These are phyloP conservation scores for Proteles cristata DNA, from an alignment of 2,113 vertebrate species.

Conservation along the genomic window DNA sequence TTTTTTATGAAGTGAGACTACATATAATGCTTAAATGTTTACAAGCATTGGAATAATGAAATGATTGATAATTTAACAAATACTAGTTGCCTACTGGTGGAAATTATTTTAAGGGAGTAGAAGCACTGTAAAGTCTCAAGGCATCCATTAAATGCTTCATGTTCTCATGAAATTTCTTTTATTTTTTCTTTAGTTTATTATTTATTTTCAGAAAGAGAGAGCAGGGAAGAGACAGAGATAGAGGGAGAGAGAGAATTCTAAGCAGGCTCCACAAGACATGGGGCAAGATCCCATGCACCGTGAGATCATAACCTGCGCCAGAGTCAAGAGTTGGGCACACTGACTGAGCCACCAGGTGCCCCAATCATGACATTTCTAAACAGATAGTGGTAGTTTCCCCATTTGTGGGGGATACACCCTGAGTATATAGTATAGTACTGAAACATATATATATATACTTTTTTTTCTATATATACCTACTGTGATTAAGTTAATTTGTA, in stretches of 20 bases:
- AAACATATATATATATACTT: neutral
- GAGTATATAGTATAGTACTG: neutral
- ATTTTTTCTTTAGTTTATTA: too few species aligned
- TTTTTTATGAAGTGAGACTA: neutral
- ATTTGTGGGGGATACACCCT: neutral
- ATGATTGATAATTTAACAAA: constrained; percentile 14
- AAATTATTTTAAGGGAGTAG: neutral
- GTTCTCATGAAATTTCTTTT: neutral
- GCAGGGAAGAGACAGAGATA: too few species aligned
- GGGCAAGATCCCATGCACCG: too few species aligned
- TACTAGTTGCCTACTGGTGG: neutral
- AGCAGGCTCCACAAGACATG: too few species aligned
- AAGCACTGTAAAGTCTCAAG: neutral
- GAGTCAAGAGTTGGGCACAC: too few species aligned
- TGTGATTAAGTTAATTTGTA: neutral
- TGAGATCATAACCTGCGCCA: too few species aligned
- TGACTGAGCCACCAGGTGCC: too few species aligned
- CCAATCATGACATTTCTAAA: neutral
- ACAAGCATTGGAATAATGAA: neutral
- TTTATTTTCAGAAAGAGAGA: too few species aligned
- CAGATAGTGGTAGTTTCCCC: neutral
- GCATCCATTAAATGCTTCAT: neutral
- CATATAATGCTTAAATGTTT: neutral
- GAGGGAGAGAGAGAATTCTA: too few species aligned
- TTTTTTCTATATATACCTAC: neutral